phyloP scores from a whole-genome alignment of 1,140 invertebrate genomes.

The Drosophila tani region DNA sequence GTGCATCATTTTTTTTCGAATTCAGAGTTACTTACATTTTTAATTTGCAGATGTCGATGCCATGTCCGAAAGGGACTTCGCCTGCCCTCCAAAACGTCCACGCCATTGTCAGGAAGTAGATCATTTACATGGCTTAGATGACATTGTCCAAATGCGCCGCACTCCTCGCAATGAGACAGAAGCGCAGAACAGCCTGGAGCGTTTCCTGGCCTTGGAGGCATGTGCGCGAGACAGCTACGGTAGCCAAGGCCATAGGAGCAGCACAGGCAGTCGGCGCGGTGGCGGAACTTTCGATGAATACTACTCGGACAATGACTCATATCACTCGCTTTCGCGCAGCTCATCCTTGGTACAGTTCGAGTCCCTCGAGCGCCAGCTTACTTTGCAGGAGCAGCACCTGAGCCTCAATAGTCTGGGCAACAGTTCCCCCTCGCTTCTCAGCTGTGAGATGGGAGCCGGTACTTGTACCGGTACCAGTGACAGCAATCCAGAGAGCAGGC shows the following conservation, averaged over 20 bases:
- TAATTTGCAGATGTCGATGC: constrained; percentile 86
- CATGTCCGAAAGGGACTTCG: constrained; percentile 91
- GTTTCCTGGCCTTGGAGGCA: constrained; percentile 64
- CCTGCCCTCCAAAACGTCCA: constrained; percentile 91
- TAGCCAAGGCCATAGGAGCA: constrained; percentile 63
- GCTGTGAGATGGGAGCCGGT: constrained; percentile 75
- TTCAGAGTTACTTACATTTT: not conserved
- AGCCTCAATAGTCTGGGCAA: constrained; percentile 72
- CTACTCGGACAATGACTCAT: constrained; percentile 86
- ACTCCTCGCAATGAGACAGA: constrained; percentile 53
- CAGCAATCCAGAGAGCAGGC: constrained; percentile 70
- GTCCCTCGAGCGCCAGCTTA: constrained; percentile 86
- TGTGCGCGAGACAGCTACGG: constrained; percentile 63
- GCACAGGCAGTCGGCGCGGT: constrained; percentile 64
- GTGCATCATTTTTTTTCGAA: not conserved
- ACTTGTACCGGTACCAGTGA: constrained; percentile 63
- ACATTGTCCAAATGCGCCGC: constrained; percentile 67
- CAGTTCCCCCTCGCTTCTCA: constrained; percentile 85
- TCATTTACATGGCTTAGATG: constrained; percentile 53
- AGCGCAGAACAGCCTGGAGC: constrained; percentile 65
- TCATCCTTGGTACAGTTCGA: constrained; percentile 93
- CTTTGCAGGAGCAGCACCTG: constrained; percentile 73
- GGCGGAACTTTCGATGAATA: constrained; percentile 78
- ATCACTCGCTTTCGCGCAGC: constrained; percentile 88
- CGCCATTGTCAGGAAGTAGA: constrained; percentile 86